These are phyloP conservation scores for Dryoscopus gambensis DNA, from an alignment of 2,113 vertebrate genomes.

Conservation along the genomic window DNA sequence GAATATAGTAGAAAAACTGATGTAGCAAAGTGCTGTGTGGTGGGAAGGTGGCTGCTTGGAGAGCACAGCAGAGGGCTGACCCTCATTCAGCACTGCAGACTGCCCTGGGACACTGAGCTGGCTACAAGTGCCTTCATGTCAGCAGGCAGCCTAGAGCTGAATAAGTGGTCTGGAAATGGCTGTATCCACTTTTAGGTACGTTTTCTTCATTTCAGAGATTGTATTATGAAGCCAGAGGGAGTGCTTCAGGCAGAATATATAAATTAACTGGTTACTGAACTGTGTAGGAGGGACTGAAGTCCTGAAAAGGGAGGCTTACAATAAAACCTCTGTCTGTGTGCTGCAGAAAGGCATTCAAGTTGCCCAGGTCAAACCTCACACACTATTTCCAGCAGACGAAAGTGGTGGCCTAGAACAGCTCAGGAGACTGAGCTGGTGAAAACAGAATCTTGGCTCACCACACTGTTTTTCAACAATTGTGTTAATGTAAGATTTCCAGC, in stretches of 20 bases:
- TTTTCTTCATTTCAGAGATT: constrained; percentile 52
- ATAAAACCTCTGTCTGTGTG: neutral
- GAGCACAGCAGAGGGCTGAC: neutral
- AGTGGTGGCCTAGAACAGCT: constrained; percentile 11
- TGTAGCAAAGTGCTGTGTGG: neutral
- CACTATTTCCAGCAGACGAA: constrained; percentile 7
- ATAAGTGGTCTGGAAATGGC: neutral
- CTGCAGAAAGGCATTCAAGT: neutral
- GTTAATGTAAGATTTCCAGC: constrained; percentile 12
- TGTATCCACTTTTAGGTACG: neutral
- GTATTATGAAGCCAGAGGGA: constrained; percentile 24
- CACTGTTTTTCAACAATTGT: neutral
- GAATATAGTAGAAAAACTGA: neutral
- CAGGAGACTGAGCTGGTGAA: constrained; percentile 5
- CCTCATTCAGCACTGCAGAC: neutral
- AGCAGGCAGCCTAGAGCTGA: constrained; percentile 13
- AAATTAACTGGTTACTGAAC: constrained; percentile 46
- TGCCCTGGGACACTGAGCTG: constrained; percentile 30
- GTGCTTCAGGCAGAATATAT: constrained; percentile 22
- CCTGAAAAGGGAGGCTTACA: constrained; percentile 22
- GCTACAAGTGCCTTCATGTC: neutral
- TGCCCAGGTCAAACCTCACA: neutral
- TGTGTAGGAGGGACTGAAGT: constrained; percentile 28
- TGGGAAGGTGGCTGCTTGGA: neutral
- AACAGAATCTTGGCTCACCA: neutral